Conservation (phyloP, 2,113 vertebrate species). For the Shinisaurus crocodilurus region DNA sequence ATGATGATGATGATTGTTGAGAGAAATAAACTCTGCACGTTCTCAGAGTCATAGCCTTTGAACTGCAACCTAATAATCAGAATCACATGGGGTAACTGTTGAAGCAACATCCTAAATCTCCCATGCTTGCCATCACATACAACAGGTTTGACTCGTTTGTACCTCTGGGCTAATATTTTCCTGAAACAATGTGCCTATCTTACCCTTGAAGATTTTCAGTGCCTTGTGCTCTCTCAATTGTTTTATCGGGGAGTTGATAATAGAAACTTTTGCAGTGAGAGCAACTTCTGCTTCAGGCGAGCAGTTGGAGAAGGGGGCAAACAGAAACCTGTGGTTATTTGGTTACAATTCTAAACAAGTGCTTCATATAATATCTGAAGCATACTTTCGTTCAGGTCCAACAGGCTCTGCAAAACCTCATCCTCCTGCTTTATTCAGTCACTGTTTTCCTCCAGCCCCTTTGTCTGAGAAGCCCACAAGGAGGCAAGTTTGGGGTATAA, state of each 20-base stretch:
- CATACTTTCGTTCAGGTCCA: conserved; percentile 54
- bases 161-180: conserved; percentile 18
- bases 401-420: conserved; percentile 65
- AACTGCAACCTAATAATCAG: background rate
- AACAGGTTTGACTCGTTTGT: background rate
- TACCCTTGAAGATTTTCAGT: conserved; percentile 14
- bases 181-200: background rate
- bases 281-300: conserved; percentile 62
- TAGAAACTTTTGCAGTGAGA: conserved; percentile 54
- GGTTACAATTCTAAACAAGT: conserved; percentile 65
- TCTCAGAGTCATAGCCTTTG: too few species aligned
- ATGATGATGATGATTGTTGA: too few species aligned
- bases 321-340: conserved; percentile 64
- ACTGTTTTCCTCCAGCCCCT: conserved; percentile 60
- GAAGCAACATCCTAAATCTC: background rate
- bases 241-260: conserved; percentile 53
- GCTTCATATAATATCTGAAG: conserved; percentile 63
- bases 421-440: conserved; percentile 75
- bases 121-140: background rate
- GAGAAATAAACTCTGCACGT: background rate
- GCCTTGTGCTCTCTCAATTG: conserved; percentile 55
- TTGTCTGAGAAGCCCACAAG: conserved; percentile 56
- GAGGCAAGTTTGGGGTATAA: conserved; percentile 68
- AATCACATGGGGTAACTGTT: background rate
- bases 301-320: background rate